Evolutionary conservation across 2,797 vertebrate species (phyloP).

Genomic region (Bradypodion pumilum): DNA sequence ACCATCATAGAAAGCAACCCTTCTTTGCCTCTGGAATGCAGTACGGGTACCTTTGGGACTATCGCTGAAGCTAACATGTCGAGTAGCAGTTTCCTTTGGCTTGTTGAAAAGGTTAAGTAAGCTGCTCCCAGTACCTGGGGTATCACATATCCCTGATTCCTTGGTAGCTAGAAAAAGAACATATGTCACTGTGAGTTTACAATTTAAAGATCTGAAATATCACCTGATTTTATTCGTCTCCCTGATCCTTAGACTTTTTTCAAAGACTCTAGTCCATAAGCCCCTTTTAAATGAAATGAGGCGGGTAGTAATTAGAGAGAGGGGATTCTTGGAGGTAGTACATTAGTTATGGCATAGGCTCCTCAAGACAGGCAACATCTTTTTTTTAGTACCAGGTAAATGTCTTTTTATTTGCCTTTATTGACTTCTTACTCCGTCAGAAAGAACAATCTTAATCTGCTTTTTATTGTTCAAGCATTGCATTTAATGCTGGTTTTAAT

Average conservation of each 20-base stretch:
- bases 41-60: constrained; percentile 83
- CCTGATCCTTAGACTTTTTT: background rate
- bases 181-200: background rate
- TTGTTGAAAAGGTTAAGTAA: constrained; percentile 56
- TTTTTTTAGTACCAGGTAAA: background rate
- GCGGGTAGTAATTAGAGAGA: background rate
- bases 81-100: constrained; percentile 62
- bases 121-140: constrained; percentile 65
- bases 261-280: background rate
- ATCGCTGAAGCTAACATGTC: constrained; percentile 74
- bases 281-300: background rate
- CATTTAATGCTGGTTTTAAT: background rate
- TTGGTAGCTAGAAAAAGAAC: constrained; percentile 62
- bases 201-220: background rate
- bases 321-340: background rate
- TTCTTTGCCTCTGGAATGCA: constrained; percentile 86
- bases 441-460: background rate
- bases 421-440: background rate
- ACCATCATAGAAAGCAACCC: constrained; percentile 82
- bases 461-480: background rate
- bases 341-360: background rate
- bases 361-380: background rate
- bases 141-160: constrained; percentile 60
- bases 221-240: background rate
- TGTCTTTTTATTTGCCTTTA: background rate